These are phyloP conservation scores for Lycodopsis pacificus DNA, from an alignment of 2,797 vertebrate genomes.

Conservation along the genomic window DNA sequence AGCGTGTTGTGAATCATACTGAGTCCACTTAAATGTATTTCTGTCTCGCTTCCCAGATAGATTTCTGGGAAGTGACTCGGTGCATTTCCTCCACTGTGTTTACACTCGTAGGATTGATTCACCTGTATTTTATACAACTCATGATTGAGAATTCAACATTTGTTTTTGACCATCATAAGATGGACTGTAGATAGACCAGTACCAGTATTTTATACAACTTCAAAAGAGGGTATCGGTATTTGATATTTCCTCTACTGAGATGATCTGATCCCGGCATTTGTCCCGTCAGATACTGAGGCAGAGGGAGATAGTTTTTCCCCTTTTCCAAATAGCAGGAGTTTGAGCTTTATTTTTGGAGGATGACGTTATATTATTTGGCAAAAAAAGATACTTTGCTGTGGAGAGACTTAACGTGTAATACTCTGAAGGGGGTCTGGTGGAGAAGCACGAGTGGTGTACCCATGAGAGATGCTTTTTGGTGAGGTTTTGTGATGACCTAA, in stretches of 20 bases:
- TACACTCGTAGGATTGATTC: not conserved
- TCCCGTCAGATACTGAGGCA: not conserved
- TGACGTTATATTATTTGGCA: not conserved
- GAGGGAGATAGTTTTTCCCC: not conserved
- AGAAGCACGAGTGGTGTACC: not conserved
- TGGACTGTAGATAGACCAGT: not conserved
- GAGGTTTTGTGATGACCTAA: constrained; percentile 31
- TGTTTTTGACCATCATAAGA: not conserved
- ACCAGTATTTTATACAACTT: not conserved
- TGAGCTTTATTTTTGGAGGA: not conserved
- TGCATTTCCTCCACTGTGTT: not conserved
- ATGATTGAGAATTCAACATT: not conserved
- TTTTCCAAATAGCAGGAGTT: not conserved
- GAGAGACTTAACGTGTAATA: not conserved
- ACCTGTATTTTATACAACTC: not conserved
- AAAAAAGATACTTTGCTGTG: not conserved
- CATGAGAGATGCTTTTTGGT: constrained; percentile 13
- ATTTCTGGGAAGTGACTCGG: not conserved
- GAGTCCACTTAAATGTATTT: constrained; percentile 4
- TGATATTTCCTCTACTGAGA: not conserved
- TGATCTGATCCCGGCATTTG: not conserved
- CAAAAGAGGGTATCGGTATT: not conserved
- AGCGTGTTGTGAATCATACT: not conserved
- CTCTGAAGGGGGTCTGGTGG: not conserved
- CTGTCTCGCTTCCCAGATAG: not conserved